Conservation (phyloP, 35 echinoderm and acorn worm genomes). For the Apostichopus japonicus region DNA sequence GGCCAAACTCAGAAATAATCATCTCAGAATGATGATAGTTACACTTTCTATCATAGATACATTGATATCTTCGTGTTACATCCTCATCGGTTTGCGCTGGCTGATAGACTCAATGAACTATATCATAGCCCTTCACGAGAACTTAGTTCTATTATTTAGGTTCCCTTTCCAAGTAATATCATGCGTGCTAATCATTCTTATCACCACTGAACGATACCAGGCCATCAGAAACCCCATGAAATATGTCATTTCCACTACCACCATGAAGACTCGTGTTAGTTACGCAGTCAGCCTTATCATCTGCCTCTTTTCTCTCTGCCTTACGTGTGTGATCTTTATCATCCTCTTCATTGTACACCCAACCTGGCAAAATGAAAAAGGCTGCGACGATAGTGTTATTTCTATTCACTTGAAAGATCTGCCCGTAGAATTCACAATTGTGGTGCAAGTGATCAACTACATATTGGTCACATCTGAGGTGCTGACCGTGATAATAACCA, state of each 20-base stretch:
- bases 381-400: too few species aligned
- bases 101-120: neutral
- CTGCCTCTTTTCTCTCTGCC: neutral
- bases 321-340: neutral
- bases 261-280: too few species aligned
- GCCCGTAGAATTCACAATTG: neutral
- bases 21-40: neutral
- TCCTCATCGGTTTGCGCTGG: neutral
- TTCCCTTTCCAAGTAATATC: neutral
- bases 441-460: neutral
- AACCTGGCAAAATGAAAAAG: neutral
- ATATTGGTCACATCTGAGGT: neutral
- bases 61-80: neutral
- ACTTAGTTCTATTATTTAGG: neutral
- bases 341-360: neutral
- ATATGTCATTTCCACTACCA: neutral
- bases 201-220: slow-evolving; percentile 3
- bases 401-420: neutral
- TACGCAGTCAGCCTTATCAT: neutral
- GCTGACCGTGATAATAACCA: neutral
- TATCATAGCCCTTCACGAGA: neutral
- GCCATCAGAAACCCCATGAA: neutral
- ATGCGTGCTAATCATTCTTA: neutral
- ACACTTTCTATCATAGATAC: neutral
- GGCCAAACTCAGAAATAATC: neutral